Percentiles rank a stretch among this genome's conserved stretches.
phyloP scores from a whole-genome alignment of 2,888 invertebrate genomes.

The Julus scanicus region DNA sequence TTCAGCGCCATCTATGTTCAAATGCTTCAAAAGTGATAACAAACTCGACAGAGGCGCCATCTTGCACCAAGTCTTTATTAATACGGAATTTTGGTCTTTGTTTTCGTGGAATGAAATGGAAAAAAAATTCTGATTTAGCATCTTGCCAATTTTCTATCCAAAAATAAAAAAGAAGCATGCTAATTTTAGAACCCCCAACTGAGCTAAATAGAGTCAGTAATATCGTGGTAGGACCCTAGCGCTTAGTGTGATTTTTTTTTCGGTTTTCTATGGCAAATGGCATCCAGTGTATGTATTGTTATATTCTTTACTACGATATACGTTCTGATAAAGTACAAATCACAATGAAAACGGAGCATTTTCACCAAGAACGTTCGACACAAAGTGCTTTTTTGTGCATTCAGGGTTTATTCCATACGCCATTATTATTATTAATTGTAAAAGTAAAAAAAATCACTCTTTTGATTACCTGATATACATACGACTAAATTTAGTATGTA shows the following conservation, averaged over 20 bases:
- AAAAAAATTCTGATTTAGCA: neutral
- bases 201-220: neutral
- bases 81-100: neutral
- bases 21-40: neutral
- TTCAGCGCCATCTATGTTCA: neutral
- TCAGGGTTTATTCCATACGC: conserved; percentile 46
- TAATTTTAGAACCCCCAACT: neutral
- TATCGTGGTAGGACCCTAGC: neutral
- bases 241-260: neutral
- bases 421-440: conserved; percentile 27
- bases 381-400: conserved; percentile 40
- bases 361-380: conserved; percentile 45
- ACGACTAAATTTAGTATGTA: neutral
- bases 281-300: conserved; percentile 43
- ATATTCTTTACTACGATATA: conserved; percentile 47
- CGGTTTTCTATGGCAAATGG: neutral
- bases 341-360: conserved; percentile 12
- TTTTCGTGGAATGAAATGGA: neutral
- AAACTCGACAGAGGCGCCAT: neutral
- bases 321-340: conserved; percentile 53
- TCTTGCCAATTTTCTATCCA: neutral
- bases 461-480: neutral
- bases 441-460: neutral
- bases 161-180: neutral
- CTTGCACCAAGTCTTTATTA: neutral